phyloP scores from a whole-genome alignment of 2,888 invertebrate genomes.

The Nymphalis polychloros region DNA sequence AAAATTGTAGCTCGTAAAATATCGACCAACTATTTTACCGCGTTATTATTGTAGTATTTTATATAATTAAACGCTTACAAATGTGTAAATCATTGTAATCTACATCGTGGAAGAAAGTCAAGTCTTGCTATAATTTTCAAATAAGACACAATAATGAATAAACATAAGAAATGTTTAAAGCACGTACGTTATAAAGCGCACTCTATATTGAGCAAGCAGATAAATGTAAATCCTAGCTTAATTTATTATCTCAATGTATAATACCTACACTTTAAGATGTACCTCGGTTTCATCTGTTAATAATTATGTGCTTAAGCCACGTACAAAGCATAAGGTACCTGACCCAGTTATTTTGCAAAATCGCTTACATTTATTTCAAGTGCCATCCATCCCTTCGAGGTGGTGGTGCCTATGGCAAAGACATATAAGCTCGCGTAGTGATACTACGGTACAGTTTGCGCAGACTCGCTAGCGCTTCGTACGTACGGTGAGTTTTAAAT shows the following conservation, averaged over 20 bases:
- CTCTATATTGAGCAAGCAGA: conserved; percentile 15
- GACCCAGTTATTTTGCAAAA: conserved; percentile 48
- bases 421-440: conserved; percentile 62
- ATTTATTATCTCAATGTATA: conserved; percentile 27
- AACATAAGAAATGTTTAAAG: no score
- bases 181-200: no score
- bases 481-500: conserved; percentile 71
- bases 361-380: conserved; percentile 44
- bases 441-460: conserved; percentile 61
- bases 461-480: conserved; percentile 63
- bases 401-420: conserved; percentile 59
- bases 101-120: no score
- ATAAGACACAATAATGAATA: no score
- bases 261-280: neutral
- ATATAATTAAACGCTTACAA: no score
- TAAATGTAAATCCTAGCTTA: conserved; percentile 22
- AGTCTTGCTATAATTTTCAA: no score
- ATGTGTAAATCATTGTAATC: no score
- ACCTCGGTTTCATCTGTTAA: conserved; percentile 37
- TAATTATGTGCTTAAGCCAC: conserved; percentile 39
- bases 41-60: no score
- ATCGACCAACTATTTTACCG: no score
- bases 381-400: conserved; percentile 51
- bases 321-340: conserved; percentile 38
- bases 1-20: no score